Base-by-base conservation (phyloP, 2,888 invertebrate genomes). In the Conus canariensis region DNA sequence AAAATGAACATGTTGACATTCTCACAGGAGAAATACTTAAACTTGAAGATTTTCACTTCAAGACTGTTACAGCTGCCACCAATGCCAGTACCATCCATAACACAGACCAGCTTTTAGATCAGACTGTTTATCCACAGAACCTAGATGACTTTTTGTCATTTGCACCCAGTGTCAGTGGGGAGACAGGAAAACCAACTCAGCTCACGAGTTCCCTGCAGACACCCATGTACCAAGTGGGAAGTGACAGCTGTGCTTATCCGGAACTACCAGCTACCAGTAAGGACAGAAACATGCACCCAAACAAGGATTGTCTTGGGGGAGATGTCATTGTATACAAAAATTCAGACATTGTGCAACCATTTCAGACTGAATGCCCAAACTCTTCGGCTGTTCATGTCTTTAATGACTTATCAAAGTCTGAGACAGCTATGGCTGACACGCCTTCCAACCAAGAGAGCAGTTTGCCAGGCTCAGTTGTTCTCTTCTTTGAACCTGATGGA, bases 1-100 rank as follows among this genome's bases (percentile, higher is more conserved):
- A 83, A 58, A 83, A 56, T 58, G 56, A 83, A 25, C 82, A 56
- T 83, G 82, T 83, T 83, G 82, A 83, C 22, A 56, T 83, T 9
- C 82, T 83, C 58, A 22, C 82, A 56, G 56, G 82, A 83, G 82
- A 83, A 56, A 83, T 83, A 19, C 58, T 83, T 19, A 12, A 86
- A 45, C 30, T 60, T 30, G 86, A 67, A 16, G 86, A 67, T 19
- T 86, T 86, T 67, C 67, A 86, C 5, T 86, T 86, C 45, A 60
- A 67, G 30, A 25, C 64, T 45, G 67, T 86, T 86, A 19, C 67
- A 67, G 30, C 67, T 67, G 30, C 60, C 45, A 25, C 30, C 30
- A 86, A 12, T 86, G 64, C 16, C 19, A 45, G 45, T 86, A 19
- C 8, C 6, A 30, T 86, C 16, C 30, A 64, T 45, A 19, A 30